Conservation (phyloP, 53 echinoderm and acorn worm species). For the Echinometra lucunter region DNA sequence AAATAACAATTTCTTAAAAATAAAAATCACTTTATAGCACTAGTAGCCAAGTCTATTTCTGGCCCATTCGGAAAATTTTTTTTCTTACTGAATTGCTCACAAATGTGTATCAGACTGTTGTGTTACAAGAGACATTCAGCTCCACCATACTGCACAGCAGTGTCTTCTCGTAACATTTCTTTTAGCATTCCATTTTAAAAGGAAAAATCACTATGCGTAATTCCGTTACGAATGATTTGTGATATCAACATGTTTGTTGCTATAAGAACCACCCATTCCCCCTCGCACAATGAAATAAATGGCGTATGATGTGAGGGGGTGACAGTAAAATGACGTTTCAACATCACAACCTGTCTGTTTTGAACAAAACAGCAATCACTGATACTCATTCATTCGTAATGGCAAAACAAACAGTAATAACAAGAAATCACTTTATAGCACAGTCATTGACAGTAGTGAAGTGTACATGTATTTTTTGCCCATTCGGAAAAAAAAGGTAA, state of each 20-base stretch:
- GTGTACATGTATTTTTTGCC: too few relatives aligned
- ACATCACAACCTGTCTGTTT: conserved; percentile 16
- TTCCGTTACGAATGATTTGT: background rate
- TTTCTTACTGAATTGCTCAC: too few relatives aligned
- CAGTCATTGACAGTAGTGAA: too few relatives aligned
- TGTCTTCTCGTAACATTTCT: background rate
- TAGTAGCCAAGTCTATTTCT: too few relatives aligned
- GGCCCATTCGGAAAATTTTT: too few relatives aligned
- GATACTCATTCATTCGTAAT: background rate
- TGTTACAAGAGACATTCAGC: background rate
- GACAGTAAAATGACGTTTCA: background rate
- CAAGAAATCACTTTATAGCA: too few relatives aligned
- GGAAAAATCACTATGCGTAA: background rate
- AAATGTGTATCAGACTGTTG: too few relatives aligned
- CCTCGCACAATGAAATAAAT: background rate
- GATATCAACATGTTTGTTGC: background rate
- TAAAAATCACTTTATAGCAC: too few relatives aligned
- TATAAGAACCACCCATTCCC: background rate
- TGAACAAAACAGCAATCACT: background rate
- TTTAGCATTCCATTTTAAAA: background rate
- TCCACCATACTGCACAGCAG: background rate
- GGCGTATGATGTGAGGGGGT: background rate
- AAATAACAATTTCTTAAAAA: too few relatives aligned
- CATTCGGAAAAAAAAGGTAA: too few relatives aligned
- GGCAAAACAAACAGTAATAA: too few relatives aligned